These are phyloP conservation scores for Micropoecilia bifurca DNA, from an alignment of 2,797 vertebrate genomes.

Conservation along the genomic window DNA sequence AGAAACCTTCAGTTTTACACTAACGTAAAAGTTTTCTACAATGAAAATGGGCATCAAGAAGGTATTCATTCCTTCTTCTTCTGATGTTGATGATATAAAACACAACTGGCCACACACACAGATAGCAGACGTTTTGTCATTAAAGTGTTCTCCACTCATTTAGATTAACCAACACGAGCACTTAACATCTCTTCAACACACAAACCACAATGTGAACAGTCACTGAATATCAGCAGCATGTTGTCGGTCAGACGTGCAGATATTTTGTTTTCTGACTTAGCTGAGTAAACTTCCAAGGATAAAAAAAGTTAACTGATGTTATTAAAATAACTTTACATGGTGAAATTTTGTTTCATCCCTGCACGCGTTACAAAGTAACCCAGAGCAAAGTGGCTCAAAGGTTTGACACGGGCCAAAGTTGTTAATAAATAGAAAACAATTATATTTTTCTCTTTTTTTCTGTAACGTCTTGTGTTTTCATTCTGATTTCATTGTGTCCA, in stretches of 20 bases:
- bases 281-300: conserved; percentile 62
- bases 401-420: conserved; percentile 77
- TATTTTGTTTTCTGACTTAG: conserved; percentile 70
- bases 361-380: conserved; percentile 65
- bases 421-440: conserved; percentile 81
- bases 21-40: conserved; percentile 54
- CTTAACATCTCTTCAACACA: conserved; percentile 79
- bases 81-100: conserved; percentile 69
- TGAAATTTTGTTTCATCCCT: conserved; percentile 76
- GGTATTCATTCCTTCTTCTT: conserved; percentile 51
- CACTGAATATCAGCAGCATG: conserved; percentile 81
- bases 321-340: conserved; percentile 72
- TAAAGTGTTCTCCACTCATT: conserved; percentile 73
- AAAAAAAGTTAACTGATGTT: conserved; percentile 64
- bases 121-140: conserved; percentile 77
- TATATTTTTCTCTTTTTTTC: conserved; percentile 66
- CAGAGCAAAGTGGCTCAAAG: conserved; percentile 69
- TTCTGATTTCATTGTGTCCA: conserved; percentile 75
- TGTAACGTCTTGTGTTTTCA: conserved; percentile 70
- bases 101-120: conserved; percentile 80
- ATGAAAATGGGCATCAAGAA: conserved; percentile 59
- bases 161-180: conserved; percentile 79
- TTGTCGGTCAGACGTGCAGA: conserved; percentile 79
- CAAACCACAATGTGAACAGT: conserved; percentile 80
- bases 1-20: conserved; percentile 65